Conservation (phyloP, 2,888 invertebrate species). For the Morpho helenor region DNA sequence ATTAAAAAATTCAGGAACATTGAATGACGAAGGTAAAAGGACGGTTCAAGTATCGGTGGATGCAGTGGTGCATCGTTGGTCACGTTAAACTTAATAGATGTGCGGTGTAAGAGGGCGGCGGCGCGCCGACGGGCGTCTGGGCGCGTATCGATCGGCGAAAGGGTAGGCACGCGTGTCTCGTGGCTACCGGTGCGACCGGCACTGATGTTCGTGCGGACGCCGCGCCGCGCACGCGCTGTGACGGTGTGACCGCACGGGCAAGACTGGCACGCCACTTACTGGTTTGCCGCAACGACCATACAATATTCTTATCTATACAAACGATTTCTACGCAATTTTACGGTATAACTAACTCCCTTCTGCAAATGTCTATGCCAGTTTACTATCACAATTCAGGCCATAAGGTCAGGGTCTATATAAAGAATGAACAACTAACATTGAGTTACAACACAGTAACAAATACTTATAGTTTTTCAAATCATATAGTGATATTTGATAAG, state of each 20-base stretch:
- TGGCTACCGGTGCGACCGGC: conserved; percentile 72
- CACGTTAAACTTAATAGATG: conserved; percentile 33
- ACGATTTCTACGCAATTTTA: conserved; percentile 19
- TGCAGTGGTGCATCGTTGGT: conserved; percentile 62
- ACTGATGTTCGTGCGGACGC: conserved; percentile 52
- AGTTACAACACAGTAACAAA: not conserved
- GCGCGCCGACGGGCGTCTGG: conserved; percentile 27
- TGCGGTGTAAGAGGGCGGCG: conserved; percentile 43
- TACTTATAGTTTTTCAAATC: too few species aligned
- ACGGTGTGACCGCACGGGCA: conserved; percentile 41
- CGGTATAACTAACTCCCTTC: conserved; percentile 1
- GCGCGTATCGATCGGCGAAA: conserved; percentile 43
- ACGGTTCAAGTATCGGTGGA: conserved; percentile 40
- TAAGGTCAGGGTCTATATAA: conserved; percentile 13
- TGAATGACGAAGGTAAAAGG: conserved; percentile 26
- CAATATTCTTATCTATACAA: conserved; percentile 28
- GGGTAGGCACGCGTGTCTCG: conserved; percentile 64
- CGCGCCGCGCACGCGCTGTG: conserved; percentile 64
- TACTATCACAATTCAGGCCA: conserved; percentile 9
- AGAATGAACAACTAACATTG: not conserved
- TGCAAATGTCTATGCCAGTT: conserved; percentile 2
- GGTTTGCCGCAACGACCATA: conserved; percentile 16
- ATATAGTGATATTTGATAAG: too few species aligned
- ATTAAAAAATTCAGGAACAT: conserved; percentile 17
- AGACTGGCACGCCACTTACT: conserved; percentile 25